Evolutionary conservation across 2,797 vertebrate species (phyloP), one percentile per base, ranked within the genome.

Genomic region (Gambelia wislizenii): DNA sequence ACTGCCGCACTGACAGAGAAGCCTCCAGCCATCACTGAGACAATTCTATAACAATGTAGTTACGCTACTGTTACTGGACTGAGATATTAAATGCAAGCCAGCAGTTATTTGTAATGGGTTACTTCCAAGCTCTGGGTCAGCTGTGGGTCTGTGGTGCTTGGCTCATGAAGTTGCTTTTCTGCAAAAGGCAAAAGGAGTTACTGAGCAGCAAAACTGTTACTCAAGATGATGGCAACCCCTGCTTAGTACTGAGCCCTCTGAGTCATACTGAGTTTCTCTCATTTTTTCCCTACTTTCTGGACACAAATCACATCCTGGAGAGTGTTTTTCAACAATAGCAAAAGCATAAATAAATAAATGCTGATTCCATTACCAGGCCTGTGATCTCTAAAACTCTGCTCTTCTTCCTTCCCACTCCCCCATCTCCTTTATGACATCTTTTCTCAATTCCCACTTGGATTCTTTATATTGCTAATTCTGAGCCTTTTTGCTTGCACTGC

Each of bases 361-460:
- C 52, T 59, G 5, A 20, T 85, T 75, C 52, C 52, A 2, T 85
- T 86, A 81, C 89, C 39, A 52, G 74, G 1, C 86, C 91, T 89
- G 25, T 5, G 87, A 52, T 83, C 25, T 16, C 67, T 27, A 80
- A 13, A 2, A 27, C 9, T 39, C 9, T n/a, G 76, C 33, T 1
- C 6, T 61, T 1, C 6, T 54, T 42, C 7, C 30, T 85, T 74
- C 0, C 74, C 85, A 39, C 39, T 0, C 83, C 91, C 89, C 74
- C 3, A 52, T 1, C 70, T 70, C 69, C 22, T 77, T 75, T 54
- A 4, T 27, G 39, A 20, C 22, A 47, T 81, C 33, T 44, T 75
- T 75, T 56, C 42, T 47, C 76, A 79, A 0, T 83, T 89, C 33
- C 30, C 2, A 18, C 39, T 77, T 47, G 56, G n/a, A 70, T 84